Conservation (phyloP, 2,888 invertebrate species). For the Merodon equestris region DNA sequence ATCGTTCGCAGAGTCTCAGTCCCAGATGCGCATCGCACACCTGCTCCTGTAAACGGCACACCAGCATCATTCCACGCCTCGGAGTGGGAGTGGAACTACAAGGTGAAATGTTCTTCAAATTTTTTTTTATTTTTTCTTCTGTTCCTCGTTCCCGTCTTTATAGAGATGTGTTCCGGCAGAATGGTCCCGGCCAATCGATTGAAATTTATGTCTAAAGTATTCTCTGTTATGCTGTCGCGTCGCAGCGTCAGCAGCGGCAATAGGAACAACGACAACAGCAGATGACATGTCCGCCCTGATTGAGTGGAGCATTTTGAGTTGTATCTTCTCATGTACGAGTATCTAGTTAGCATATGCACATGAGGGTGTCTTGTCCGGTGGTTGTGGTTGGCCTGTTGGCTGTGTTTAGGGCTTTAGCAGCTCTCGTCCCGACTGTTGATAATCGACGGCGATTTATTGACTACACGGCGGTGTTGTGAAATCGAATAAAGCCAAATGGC, state of each 20-base stretch:
- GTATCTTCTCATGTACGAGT: constrained; percentile 32
- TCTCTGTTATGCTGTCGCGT: constrained; percentile 41
- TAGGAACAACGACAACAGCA: constrained; percentile 21
- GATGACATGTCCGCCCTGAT: constrained; percentile 62
- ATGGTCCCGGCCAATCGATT: constrained; percentile 30
- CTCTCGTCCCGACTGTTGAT: neutral
- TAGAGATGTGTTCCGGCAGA: constrained; percentile 37
- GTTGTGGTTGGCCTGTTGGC: neutral
- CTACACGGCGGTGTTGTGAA: constrained; percentile 49
- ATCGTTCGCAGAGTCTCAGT: constrained; percentile 27
- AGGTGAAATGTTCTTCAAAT: constrained; percentile 2
- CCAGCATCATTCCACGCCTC: neutral
- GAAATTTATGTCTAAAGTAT: constrained; percentile 60
- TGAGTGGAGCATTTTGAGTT: constrained; percentile 61
- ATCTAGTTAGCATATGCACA: constrained; percentile 49
- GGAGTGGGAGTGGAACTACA: constrained; percentile 55
- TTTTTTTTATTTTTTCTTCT: too few relatives aligned
- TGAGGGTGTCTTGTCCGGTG: constrained; percentile 45
- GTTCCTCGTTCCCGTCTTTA: constrained; percentile 14
- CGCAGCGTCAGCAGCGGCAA: too few relatives aligned
- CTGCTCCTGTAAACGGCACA: constrained; percentile 32
- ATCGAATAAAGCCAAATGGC: constrained; percentile 60
- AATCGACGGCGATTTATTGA: constrained; percentile 54
- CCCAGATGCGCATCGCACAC: constrained; percentile 35
- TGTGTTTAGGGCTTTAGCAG: neutral